Percentiles rank a stretch among this genome's conserved stretches.
Evolutionary conservation across 2,113 vertebrate species (phyloP).

Genomic region (Rostratula benghalensis): DNA sequence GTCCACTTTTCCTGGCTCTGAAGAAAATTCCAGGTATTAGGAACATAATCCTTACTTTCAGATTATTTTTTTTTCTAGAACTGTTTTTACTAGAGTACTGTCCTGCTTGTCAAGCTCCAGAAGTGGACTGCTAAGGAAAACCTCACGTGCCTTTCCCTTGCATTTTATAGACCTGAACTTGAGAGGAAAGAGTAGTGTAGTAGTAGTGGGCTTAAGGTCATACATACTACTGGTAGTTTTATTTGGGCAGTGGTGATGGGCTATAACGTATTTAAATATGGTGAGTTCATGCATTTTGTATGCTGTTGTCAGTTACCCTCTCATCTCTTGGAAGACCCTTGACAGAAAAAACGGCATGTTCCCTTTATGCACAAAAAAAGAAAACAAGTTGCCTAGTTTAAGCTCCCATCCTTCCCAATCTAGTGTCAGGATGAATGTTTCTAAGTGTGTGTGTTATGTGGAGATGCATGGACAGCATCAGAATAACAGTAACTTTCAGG

Average conservation of each 20-base stretch:
- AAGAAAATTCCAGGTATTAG: not conserved
- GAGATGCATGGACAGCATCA: not conserved
- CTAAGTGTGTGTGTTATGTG: not conserved
- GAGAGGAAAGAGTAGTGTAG: not conserved
- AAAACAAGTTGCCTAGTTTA: not conserved
- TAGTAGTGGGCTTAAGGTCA: too few relatives aligned
- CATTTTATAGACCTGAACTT: not conserved
- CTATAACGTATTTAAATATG: not conserved
- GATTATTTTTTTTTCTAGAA: not conserved
- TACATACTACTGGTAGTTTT: not conserved
- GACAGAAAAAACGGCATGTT: not conserved
- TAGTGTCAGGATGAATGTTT: not conserved
- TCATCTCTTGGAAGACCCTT: not conserved
- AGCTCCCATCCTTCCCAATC: not conserved
- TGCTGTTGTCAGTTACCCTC: not conserved
- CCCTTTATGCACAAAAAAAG: not conserved
- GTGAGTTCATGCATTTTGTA: not conserved
- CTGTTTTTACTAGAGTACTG: not conserved
- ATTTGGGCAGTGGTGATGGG: not conserved
- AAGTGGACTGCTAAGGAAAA: not conserved
- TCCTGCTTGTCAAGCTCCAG: not conserved
- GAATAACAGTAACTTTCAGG: not conserved
- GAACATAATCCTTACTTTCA: not conserved
- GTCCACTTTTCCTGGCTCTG: not conserved
- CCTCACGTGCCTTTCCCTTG: not conserved